Conservation (phyloP, 2,113 vertebrate genomes). For the Peromyscus polionotus region DNA sequence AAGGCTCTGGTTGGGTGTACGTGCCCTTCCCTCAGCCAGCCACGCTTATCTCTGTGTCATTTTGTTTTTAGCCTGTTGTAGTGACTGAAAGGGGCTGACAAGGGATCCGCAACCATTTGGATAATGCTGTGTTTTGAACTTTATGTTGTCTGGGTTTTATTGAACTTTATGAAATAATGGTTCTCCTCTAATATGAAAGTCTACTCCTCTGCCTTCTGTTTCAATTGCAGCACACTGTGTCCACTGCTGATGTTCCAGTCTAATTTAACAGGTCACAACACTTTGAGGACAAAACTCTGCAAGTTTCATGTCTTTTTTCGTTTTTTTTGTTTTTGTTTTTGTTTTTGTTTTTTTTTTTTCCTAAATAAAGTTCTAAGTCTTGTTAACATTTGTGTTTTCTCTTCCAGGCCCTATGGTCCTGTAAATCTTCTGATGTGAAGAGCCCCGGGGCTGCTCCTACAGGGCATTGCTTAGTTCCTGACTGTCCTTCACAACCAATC, state of each 20-base stretch:
- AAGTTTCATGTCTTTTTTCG: not conserved
- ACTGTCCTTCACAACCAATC: no score
- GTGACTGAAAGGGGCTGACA: not conserved
- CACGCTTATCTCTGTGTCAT: not conserved
- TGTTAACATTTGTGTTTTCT: not conserved
- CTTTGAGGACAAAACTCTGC: not conserved
- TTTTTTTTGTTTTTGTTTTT: not conserved
- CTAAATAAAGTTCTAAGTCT: not conserved
- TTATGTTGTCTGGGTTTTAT: not conserved
- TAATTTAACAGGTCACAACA: not conserved
- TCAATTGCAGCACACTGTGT: not conserved
- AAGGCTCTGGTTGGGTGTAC: not conserved
- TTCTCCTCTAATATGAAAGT: not conserved
- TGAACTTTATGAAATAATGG: not conserved
- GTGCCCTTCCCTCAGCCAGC: not conserved
- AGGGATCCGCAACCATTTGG: not conserved
- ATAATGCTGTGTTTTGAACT: not conserved
- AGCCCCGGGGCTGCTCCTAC: no score
- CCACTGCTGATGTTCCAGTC: not conserved
- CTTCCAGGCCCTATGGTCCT: not conserved
- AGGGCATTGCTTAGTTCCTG: not conserved
- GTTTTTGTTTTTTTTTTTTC: not conserved
- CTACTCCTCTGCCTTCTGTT: not conserved
- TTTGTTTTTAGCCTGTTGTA: not conserved
- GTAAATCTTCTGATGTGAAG: not conserved